Base-by-base conservation (phyloP, 1,140 invertebrate species). In the Chrysopa pallens region DNA sequence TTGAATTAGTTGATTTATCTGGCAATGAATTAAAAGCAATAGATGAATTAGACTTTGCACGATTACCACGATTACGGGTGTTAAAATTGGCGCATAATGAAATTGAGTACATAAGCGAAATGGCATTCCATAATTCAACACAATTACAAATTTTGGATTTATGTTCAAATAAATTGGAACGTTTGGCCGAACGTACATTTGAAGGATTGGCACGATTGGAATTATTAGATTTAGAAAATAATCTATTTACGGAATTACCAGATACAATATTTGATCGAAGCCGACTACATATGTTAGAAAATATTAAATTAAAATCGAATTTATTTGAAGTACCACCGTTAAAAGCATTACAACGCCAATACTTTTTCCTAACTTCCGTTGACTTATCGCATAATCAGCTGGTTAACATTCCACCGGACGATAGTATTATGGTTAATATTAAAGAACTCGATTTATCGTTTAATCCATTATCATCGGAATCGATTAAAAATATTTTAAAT, bases 91-190 rank as follows among this genome's bases (percentile, higher is more conserved):
- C 76, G 0, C 55, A 75, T 43, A 92, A 92, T 55, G 62, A 75
- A 48, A 70, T 93, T 46, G 82, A 85, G 52, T 70, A 73, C 42
- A 72, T 93, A 8, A 80, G 78, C 47, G 84, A 88, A 63, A 77
- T 84, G 63, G 80, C 85, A 1, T 92, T 92, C 57, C 79, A 88
- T 49, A 92, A 92, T 56, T 92, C 87, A 0, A 79, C 84, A 0
- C 86, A 89, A 61, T 66, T 92, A 42, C 87, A 91, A 56, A 53
- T 73, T 9, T 54, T 93, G 23, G 78, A 90, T 60, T 61, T 93
- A 33, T 53, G 54, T 40, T 51, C 64, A 37, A 93, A 93, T 57
- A 70, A 70, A 43, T 61, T 93, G 11, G 78, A 84, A 50, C 63
- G 73, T 23, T 58, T 93, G 6, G 78, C 76, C 2, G 83, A 86